Percentiles rank a stretch among this genome's conserved stretches.
Evolutionary conservation across 2,888 invertebrate genomes (phyloP).

Genomic region (Anarsia innoxiella): DNA sequence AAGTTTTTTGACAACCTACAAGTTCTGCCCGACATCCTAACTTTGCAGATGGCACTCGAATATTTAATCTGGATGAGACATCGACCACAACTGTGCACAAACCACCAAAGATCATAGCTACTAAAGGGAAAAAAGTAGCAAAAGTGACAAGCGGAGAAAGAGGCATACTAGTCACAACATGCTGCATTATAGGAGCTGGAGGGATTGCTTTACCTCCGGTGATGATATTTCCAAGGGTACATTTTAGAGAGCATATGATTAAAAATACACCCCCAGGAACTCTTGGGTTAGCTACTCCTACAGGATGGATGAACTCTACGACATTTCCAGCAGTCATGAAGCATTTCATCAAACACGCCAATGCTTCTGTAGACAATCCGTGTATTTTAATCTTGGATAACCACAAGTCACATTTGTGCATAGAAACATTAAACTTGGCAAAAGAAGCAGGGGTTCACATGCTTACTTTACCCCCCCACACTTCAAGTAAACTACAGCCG

Average conservation of each 20-base stretch:
- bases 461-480: conserved; percentile 38
- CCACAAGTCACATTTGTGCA: conserved; percentile 27
- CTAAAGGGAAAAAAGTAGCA: conserved; percentile 35
- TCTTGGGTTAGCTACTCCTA: conserved; percentile 27
- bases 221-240: conserved; percentile 35
- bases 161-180: conserved; percentile 34
- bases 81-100: conserved; percentile 13
- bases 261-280: conserved; percentile 33
- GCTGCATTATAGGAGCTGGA: conserved; percentile 32
- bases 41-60: neutral
- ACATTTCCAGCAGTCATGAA: conserved; percentile 27
- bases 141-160: conserved; percentile 39
- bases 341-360: conserved; percentile 29
- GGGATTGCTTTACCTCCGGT: conserved; percentile 40
- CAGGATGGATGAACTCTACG: conserved; percentile 33
- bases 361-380: conserved; percentile 23
- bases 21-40: conserved; percentile 1
- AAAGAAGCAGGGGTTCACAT: conserved; percentile 40
- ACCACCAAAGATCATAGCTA: conserved; percentile 26
- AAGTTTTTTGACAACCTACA: conserved; percentile 12
- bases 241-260: conserved; percentile 34
- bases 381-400: conserved; percentile 31
- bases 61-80: conserved; percentile 15
- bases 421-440: conserved; percentile 28
- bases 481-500: conserved; percentile 21